Evolutionary conservation across 2,888 invertebrate species (phyloP).

Genomic region (Odontomyia ornata): DNA sequence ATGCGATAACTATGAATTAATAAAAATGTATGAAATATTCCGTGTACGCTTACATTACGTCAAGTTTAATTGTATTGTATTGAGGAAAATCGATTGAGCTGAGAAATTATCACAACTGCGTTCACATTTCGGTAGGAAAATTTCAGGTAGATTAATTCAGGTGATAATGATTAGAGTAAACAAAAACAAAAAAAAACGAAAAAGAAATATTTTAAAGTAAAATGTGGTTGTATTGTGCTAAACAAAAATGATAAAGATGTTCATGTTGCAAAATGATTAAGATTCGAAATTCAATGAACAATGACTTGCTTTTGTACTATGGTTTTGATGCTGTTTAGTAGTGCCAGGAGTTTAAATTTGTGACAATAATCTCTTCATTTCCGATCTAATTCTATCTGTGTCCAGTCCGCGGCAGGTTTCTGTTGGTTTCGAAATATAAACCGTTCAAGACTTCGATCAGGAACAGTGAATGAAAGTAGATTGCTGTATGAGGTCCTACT

Average conservation of each 20-base stretch:
- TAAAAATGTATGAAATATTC: slow-evolving; percentile 2
- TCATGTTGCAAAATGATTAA: neutral
- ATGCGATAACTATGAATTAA: neutral
- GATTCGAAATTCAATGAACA: neutral
- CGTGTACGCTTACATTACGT: neutral
- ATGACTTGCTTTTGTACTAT: neutral
- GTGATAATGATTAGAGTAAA: slow-evolving; percentile 30
- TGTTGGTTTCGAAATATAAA: no score
- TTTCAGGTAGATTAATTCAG: slow-evolving; percentile 38
- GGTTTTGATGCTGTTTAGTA: neutral
- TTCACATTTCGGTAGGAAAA: slow-evolving; percentile 16
- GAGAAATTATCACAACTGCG: slow-evolving; percentile 10
- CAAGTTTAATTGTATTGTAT: neutral
- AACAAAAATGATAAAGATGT: neutral
- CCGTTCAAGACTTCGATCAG: no score
- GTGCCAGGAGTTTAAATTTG: neutral
- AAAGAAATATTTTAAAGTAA: slow-evolving; percentile 13
- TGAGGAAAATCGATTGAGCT: neutral
- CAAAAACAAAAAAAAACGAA: neutral
- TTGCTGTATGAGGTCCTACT: no score
- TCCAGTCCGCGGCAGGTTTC: neutral
- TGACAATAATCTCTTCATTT: slow-evolving; percentile 31
- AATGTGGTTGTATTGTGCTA: slow-evolving; percentile 17
- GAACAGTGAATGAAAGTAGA: no score
- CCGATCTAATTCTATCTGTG: neutral